Percentiles rank a stretch among this genome's conserved stretches.
These are phyloP conservation scores for Drosophila paucipuncta DNA, from an alignment of 2,888 invertebrate species.

Conservation along the genomic window DNA sequence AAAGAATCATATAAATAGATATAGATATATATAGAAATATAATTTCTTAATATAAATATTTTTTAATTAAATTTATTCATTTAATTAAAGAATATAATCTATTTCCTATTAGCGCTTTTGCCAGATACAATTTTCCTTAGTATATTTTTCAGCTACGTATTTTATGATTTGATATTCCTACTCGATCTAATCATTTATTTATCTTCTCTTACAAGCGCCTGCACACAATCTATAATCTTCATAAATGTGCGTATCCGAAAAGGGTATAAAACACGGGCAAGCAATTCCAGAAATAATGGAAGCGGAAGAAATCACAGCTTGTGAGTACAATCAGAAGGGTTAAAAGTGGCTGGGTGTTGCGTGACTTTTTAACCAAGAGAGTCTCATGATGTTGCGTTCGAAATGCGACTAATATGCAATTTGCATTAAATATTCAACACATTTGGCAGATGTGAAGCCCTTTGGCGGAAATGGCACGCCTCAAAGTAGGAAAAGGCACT, in stretches of 20 bases:
- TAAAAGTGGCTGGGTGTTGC: slow-evolving; percentile 31
- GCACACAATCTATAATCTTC: not conserved
- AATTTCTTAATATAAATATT: not conserved
- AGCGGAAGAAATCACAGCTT: slow-evolving; percentile 28
- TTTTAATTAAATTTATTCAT: rapidly evolving
- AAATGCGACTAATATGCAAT: slow-evolving; percentile 57
- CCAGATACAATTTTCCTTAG: not conserved
- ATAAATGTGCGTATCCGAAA: not conserved
- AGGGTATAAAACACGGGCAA: slow-evolving; percentile 12
- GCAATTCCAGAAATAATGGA: slow-evolving; percentile 27
- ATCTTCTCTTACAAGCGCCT: not conserved
- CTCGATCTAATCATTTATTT: not conserved
- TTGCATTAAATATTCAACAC: slow-evolving; percentile 55
- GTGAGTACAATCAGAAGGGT: slow-evolving; percentile 31
- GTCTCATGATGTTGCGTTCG: slow-evolving; percentile 12
- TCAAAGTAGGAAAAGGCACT: slow-evolving; percentile 1
- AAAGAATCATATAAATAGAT: not conserved
- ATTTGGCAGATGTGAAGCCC: slow-evolving; percentile 34
- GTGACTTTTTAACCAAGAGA: slow-evolving; percentile 39
- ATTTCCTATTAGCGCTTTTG: not conserved
- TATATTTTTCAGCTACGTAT: not conserved
- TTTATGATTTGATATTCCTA: not conserved
- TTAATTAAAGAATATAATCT: not conserved
- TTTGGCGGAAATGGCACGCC: slow-evolving; percentile 33
- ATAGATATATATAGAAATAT: not conserved